Evolutionary conservation across 23 tunicate species (phyloP), one percentile per base, ranked within the genome.

Genomic region (Halocynthia roretzi): DNA sequence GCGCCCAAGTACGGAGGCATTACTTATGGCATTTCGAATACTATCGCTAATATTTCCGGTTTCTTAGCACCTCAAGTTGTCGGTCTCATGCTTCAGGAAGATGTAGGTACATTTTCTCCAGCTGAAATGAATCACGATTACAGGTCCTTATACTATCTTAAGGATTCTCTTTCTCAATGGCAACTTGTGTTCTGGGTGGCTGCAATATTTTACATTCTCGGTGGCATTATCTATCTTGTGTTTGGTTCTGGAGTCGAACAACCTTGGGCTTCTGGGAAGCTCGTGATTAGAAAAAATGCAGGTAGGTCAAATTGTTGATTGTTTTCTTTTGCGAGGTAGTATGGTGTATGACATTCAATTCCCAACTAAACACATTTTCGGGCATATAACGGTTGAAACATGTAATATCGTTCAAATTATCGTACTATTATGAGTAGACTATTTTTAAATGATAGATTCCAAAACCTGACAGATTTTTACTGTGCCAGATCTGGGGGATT

Each of bases 1-100:
- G 97, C 97, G 8, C 97, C 97, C 0, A 85, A 83, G 67, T 91
- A 91, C 62, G 87, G 91, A 8, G 97, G 97, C 56, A 91, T 91
- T 9, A 64, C 74, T 8, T 91, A 77, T 61, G 91, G 87, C 51
- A 85, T 91, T 5, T 91, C 97, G 18, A 91, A 91, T 71, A 91
- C 97, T 17, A 10, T 91, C 57, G 86, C 97, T 8, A 91, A 85
- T 75, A 71, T 91, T 61, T 80, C 97, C 7, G 97, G 97, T 0
- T 91, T 91, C 73, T 65, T 91, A 12, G 91, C 97, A 6, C 97
- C 97, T 7, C 87, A 81, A 72, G 87, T 91, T 8, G 87, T 77
- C 18, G 97, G 97, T 49, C 15, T 85, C 8, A 19, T 91, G 48
- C 67, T 91, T 15, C 80, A 66, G 40, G 84, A 88, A 20, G 84